Evolutionary conservation across 2,888 invertebrate species (phyloP), one percentile per base, ranked within the genome.

Genomic region (Leucozona laternaria): DNA sequence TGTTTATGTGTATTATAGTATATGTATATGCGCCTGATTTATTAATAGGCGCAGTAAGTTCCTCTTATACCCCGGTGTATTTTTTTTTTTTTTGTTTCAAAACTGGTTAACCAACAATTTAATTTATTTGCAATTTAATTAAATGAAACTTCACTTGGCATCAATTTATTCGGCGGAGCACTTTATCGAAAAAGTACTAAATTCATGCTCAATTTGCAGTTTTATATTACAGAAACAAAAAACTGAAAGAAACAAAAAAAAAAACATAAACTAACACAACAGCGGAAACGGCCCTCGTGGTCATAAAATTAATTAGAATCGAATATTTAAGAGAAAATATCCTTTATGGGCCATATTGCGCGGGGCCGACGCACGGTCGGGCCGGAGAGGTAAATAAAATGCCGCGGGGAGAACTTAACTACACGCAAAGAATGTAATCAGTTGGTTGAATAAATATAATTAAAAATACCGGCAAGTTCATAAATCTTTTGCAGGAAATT

Each of bases 61-160:
- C 13, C 37, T 20, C 20, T 17, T 58, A 45, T 15, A n/a, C n/a
- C n/a, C n/a, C n/a, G n/a, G n/a, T 64, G 22, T 3, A n/a, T 25
- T 53, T n/a, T 45, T 17, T 7, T 28, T 31, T 45, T 31, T 58
- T 48, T 25, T 58, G 31, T 48, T 71, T 22, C 71, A 17, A 45
- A 73, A 78, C 68, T 81, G 80, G 85, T 77, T 73, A 73, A 85
- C 77, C 77, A 77, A 73, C 50, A 37, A 7, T 85, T 85, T 78
- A 85, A 85, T 85, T 85, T 85, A 81, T 85, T 81, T 78, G 77
- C 73, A 78, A 77, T 70, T 81, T 85, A 81, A 85, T 85, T 85
- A 78, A 85, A 78, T 50, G 81, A 50, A 77, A 72, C 77, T 73
- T 72, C 31, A 57, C 50, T 57, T 58, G 45, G 60, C 73, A 81